Evolutionary conservation across 2,113 vertebrate species (phyloP).

Genomic region (Gasterosteus nipponicus): DNA sequence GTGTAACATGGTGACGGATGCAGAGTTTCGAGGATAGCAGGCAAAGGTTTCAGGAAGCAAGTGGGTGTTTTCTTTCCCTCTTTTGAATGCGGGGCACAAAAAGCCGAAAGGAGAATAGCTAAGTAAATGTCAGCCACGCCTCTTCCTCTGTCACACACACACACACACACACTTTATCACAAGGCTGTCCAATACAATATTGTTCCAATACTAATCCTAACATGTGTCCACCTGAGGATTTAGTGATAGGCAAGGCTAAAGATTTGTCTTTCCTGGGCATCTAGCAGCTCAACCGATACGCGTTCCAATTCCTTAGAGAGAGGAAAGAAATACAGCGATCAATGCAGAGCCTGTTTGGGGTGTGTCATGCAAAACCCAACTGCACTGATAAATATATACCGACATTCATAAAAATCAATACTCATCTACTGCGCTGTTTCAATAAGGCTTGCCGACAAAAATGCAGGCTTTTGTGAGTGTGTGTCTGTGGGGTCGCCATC

Average conservation of each 20-base stretch:
- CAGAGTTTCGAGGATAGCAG: slow-evolving; percentile 23
- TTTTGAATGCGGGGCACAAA: slow-evolving; percentile 73
- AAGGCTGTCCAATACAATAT: slow-evolving; percentile 3
- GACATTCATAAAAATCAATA: slow-evolving; percentile 62
- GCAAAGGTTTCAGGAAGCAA: slow-evolving; percentile 43
- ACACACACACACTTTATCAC: neutral
- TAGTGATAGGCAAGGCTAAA: neutral
- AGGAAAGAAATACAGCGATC: slow-evolving; percentile 24
- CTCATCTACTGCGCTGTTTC: slow-evolving; percentile 35
- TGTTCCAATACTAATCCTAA: neutral
- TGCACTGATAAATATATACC: slow-evolving; percentile 57
- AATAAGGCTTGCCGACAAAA: slow-evolving; percentile 23
- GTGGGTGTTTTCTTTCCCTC: slow-evolving; percentile 40
- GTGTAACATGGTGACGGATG: slow-evolving; percentile 24
- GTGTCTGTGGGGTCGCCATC: slow-evolving; percentile 13
- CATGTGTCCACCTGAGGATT: slow-evolving; percentile 6
- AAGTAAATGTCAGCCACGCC: slow-evolving; percentile 73
- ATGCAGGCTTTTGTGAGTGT: slow-evolving; percentile 15
- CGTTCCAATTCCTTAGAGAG: slow-evolving; percentile 30
- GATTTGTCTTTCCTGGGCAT: slow-evolving; percentile 13
- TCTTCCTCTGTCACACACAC: slow-evolving; percentile 36
- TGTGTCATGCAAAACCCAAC: slow-evolving; percentile 28
- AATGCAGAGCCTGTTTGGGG: slow-evolving; percentile 32
- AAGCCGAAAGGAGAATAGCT: slow-evolving; percentile 69
- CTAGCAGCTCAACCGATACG: slow-evolving; percentile 15